Base-by-base conservation (phyloP, 1,140 invertebrate genomes). In the Aleiodes sp. region DNA sequence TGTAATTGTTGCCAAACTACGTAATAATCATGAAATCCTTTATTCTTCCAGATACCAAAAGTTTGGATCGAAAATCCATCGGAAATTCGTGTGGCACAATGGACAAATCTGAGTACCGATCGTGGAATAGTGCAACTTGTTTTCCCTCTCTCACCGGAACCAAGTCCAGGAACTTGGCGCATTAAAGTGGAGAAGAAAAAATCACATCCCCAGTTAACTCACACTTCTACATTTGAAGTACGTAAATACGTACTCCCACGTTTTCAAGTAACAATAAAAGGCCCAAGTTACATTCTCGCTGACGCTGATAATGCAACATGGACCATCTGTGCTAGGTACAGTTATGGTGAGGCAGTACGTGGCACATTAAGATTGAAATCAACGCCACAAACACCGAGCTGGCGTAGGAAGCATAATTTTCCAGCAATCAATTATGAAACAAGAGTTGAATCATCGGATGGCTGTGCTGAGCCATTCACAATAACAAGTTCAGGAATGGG, bases 291-390 rank as follows among this genome's bases (percentile, higher is more conserved):
- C 37, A 87, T 91, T 31, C 84, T 91, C 37, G 84, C 87, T 0
- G 86, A 87, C 35, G 87, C 87, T 43, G 79, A 86, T 39, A 82
- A 79, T 16, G 78, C 91, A 1, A 87, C 82, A 7, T 88, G 90
- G 75, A 87, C 84, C 64, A 86, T 92, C 12, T 91, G 89, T 74
- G 89, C 89, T 4, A 90, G 92, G 65, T 93, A 93, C 71, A 92
- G 91, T 3, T 93, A 92, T 80, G 91, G 91, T 4, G 91, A 93
- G 76, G 90, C 91, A 1, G 92, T 93, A 4, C 88, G 91, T 66
- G 92, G 92, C 3, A 81, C 78, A 31, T 77, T 86, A n/a, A 70
- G 84, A 4, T 52, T 88, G 26, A 88, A 86, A 78, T 79, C 87
- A 6, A 83, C 78, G 0, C 80, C 84, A 0, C 79, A 81, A 37